Conservation (phyloP, 2,888 invertebrate genomes). For the Cancer borealis region DNA sequence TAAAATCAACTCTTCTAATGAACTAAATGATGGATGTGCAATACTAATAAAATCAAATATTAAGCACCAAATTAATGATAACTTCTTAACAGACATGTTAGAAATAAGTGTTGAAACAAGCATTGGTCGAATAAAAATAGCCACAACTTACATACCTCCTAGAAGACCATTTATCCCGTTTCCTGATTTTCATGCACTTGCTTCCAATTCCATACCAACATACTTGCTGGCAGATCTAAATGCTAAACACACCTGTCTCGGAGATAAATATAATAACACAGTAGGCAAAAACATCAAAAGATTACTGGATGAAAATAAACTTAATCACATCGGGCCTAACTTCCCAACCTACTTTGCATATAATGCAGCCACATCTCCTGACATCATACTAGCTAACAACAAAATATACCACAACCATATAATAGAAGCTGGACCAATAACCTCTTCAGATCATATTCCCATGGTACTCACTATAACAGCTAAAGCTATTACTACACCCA, state of each 20-base stretch:
- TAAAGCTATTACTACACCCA: neutral
- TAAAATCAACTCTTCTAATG: neutral
- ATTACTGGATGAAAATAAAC: neutral
- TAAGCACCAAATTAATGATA: neutral
- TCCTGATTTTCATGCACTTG: neutral
- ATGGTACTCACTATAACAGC: neutral
- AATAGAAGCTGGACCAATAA: neutral
- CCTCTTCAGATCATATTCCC: neutral
- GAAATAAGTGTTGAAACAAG: neutral
- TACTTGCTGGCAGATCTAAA: neutral
- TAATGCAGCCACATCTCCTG: neutral
- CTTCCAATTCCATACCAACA: neutral
- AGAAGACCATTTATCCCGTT: neutral
- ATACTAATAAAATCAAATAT: neutral
- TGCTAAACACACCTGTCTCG: neutral
- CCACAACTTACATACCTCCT: neutral
- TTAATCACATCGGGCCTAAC: neutral
- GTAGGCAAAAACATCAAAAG: neutral
- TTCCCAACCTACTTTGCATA: neutral
- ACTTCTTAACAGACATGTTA: neutral
- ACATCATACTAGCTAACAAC: neutral
- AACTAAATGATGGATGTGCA: neutral
- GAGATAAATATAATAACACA: neutral
- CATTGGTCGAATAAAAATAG: neutral
- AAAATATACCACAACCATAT: neutral